phyloP scores from a whole-genome alignment of 1,140 invertebrate genomes.

The Apis florea region DNA sequence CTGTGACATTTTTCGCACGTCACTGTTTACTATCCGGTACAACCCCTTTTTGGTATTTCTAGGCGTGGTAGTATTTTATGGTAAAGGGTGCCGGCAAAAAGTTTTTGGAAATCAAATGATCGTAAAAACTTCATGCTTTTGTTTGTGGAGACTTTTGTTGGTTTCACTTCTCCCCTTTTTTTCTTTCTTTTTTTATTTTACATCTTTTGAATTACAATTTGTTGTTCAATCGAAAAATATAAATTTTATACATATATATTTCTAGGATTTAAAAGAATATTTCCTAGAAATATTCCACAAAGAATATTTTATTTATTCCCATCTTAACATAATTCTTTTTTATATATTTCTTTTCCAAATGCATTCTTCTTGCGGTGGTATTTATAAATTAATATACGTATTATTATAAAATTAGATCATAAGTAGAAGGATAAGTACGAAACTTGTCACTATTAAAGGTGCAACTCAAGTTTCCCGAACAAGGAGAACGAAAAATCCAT shows the following conservation, averaged over 20 bases:
- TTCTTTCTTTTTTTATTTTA: background rate
- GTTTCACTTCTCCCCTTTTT: background rate
- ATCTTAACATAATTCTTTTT: background rate
- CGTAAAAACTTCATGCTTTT: slow-evolving; percentile 19
- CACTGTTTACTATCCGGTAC: slow-evolving; percentile 59
- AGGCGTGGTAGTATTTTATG: slow-evolving; percentile 35
- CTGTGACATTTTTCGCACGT: slow-evolving; percentile 48
- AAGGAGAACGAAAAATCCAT: slow-evolving; percentile 32
- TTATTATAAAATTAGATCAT: background rate
- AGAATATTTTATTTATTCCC: no score
- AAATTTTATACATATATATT: background rate
- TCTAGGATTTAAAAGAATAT: background rate
- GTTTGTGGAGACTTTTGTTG: background rate
- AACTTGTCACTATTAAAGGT: background rate
- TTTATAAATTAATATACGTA: background rate
- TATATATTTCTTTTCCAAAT: background rate
- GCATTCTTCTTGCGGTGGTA: background rate
- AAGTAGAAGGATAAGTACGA: background rate
- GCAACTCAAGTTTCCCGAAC: background rate
- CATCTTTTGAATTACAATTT: background rate
- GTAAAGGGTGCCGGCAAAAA: slow-evolving; percentile 17
- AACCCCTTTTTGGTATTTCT: slow-evolving; percentile 29
- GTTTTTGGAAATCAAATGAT: slow-evolving; percentile 38
- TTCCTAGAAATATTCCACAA: no score
- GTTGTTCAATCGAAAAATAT: background rate